Base-by-base conservation (phyloP, 2,888 invertebrate species). In the Anarsia innoxiella region DNA sequence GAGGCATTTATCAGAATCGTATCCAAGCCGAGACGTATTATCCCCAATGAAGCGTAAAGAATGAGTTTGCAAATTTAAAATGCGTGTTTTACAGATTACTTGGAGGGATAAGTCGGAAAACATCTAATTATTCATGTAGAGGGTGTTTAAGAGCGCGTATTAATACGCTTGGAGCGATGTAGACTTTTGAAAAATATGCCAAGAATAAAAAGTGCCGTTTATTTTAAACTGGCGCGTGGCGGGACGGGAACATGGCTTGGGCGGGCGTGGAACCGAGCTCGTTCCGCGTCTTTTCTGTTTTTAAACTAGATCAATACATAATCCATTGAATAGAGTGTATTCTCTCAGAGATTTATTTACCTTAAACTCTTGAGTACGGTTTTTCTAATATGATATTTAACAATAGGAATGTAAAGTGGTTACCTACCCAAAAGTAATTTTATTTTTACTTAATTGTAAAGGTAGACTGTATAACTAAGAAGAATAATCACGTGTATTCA, bases 61-160 rank as follows among this genome's bases (percentile, higher is more conserved):
- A 84, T 83, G 82, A 84, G 65, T 82, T 77, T 67, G 78, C 77
- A 68, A 79, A 77, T 82, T 77, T 77, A 69, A 79, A 79, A 73
- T 74, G 71, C 80, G 78, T 83, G 83, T 84, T 75, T 63, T 65
- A 67, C 60, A 70, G 84, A 83, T 83, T 82, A 78, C 70, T 56
- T 60, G 44, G 58, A 52, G 49, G 64, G 65, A 73, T 73, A 73
- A 82, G 79, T 74, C 69, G 53, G 64, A 65, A 74, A 78, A 79
- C 78, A 80, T 72, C 78, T 82, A 83, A 83, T 84, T 83, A 83
- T 83, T 84, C 83, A 82, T 77, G 82, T 83, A 73, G 67, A n/a
- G 77, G 82, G 74, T 73, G 80, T 73, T 72, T 76, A 76, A 74
- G 67, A 70, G 67, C 58, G 66, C 67, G 75, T 76, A 78, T 80